Conservation (phyloP, 2,797 vertebrate genomes). For the Crocidura indochinensis region DNA sequence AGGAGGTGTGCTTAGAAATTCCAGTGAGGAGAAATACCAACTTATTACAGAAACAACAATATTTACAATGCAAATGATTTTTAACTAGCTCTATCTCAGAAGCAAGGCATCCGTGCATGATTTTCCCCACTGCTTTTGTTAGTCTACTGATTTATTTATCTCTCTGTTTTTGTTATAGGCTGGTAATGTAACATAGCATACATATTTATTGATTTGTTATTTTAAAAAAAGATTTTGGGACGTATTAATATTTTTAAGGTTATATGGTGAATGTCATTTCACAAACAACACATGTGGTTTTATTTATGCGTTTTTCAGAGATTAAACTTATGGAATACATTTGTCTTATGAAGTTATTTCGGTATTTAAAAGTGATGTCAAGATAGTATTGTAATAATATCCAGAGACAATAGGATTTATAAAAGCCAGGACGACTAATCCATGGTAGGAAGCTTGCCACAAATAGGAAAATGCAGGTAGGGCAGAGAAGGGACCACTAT, state of each 20-base stretch:
- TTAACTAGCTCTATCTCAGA: neutral
- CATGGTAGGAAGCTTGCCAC: too few relatives aligned
- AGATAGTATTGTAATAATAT: too few relatives aligned
- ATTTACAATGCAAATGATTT: conserved; percentile 59
- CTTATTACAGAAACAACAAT: conserved; percentile 4
- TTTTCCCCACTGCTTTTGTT: conserved; percentile 24
- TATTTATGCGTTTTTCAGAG: conserved; percentile 47
- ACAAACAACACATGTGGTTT: neutral
- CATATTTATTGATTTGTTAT: conserved; percentile 26
- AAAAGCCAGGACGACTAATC: too few relatives aligned
- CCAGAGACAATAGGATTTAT: too few relatives aligned
- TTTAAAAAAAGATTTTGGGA: neutral
- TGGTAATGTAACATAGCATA: neutral
- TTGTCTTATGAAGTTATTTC: conserved; percentile 37
- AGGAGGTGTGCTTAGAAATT: neutral
- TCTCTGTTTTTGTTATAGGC: neutral
- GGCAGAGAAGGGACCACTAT: too few relatives aligned
- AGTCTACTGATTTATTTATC: conserved; percentile 60
- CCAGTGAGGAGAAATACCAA: neutral
- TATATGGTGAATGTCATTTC: conserved; percentile 7
- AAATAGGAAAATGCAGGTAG: too few relatives aligned
- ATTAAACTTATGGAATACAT: conserved; percentile 19
- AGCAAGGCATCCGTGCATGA: neutral
- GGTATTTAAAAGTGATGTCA: conserved; percentile 28
- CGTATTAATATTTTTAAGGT: conserved; percentile 68